Evolutionary conservation across 2,797 vertebrate genomes (phyloP).

Genomic region (Enteromius fasciolatus): DNA sequence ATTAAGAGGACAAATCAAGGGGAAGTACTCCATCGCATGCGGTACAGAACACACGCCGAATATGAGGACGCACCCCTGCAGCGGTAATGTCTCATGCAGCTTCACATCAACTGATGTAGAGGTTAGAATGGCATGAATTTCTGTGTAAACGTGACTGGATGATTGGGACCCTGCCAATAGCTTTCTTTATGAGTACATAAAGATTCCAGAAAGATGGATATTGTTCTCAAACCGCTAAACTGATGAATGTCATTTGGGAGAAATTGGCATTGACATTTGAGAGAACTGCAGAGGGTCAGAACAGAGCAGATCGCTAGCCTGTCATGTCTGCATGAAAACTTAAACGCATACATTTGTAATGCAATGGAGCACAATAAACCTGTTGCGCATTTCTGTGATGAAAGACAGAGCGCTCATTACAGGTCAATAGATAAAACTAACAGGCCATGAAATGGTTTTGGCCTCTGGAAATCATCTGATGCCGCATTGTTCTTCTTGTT

Average conservation of each 20-base stretch:
- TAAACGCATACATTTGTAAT: constrained; percentile 36
- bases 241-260: constrained; percentile 67
- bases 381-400: constrained; percentile 4
- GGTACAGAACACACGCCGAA: constrained; percentile 65
- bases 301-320: constrained; percentile 37
- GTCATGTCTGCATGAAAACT: constrained; percentile 58
- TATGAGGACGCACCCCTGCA: constrained; percentile 58
- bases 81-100: constrained; percentile 82
- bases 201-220: constrained; percentile 66
- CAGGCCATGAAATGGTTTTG: constrained; percentile 45
- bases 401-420: constrained; percentile 38
- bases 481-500: constrained; percentile 10
- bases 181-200: constrained; percentile 76
- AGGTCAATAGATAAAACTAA: constrained; percentile 42
- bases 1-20: constrained; percentile 30
- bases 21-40: constrained; percentile 70
- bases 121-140: constrained; percentile 93
- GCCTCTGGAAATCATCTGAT: constrained; percentile 39
- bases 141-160: constrained; percentile 95
- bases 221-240: constrained; percentile 66
- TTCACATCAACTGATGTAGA: constrained; percentile 81
- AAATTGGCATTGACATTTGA: constrained; percentile 73
- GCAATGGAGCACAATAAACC: constrained; percentile 15
- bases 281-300: constrained; percentile 11
- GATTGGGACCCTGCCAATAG: constrained; percentile 85